Evolutionary conservation across 2,113 vertebrate species (phyloP).

Genomic region (Pleuronectes platessa): DNA sequence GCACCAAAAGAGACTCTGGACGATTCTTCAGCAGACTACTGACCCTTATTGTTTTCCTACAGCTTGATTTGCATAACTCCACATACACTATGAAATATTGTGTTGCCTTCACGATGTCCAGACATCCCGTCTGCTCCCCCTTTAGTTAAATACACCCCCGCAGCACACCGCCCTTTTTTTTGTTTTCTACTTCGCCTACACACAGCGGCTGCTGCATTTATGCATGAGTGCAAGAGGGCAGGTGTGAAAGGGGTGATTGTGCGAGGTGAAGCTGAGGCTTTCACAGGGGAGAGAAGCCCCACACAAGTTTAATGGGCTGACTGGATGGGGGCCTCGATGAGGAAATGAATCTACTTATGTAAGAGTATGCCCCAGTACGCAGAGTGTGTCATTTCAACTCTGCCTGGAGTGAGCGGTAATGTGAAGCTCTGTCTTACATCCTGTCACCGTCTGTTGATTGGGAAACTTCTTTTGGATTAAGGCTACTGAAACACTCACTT

Average conservation of each 20-base stretch:
- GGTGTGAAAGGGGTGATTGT: constrained; percentile 28
- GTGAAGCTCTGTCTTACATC: background rate
- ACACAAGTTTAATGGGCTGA: background rate
- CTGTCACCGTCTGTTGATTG: background rate
- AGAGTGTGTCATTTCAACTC: constrained; percentile 27
- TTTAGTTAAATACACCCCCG: constrained; percentile 11
- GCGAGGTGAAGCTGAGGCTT: constrained; percentile 9
- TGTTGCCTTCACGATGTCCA: background rate
- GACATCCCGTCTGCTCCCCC: constrained; percentile 1
- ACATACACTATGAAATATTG: too few relatives aligned
- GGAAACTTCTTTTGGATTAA: too few relatives aligned
- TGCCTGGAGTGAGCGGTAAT: background rate
- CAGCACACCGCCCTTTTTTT: constrained; percentile 5
- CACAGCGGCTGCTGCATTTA: constrained; percentile 1
- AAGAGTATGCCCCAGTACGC: constrained; percentile 26
- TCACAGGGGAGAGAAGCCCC: background rate
- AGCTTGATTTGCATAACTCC: too few relatives aligned
- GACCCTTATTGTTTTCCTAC: too few relatives aligned
- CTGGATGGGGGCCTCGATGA: constrained; percentile 7
- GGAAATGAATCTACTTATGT: constrained; percentile 49
- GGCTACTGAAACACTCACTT: too few relatives aligned
- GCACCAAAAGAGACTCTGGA: too few relatives aligned
- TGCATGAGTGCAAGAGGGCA: constrained; percentile 10
- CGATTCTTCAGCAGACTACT: too few relatives aligned
- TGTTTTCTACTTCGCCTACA: background rate